Percentiles rank a stretch among this genome's conserved stretches.
These are phyloP conservation scores for Agrypnia vestita DNA, from an alignment of 1,140 invertebrate species.

Conservation along the genomic window DNA sequence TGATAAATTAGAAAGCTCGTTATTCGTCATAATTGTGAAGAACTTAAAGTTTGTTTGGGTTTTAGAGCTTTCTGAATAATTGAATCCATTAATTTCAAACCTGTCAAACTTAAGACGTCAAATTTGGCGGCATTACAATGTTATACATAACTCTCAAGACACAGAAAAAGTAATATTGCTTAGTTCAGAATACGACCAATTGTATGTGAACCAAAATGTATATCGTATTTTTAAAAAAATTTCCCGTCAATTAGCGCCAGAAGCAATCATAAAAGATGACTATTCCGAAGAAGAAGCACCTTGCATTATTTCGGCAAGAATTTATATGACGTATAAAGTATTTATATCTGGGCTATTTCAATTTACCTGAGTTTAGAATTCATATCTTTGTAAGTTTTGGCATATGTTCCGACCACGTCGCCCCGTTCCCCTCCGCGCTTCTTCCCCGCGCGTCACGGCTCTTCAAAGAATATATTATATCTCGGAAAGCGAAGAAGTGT, in stretches of 20 bases:
- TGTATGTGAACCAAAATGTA: too few relatives aligned
- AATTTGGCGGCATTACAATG: too few relatives aligned
- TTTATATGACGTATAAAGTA: constrained; percentile 31
- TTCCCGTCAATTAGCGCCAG: neutral
- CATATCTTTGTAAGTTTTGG: constrained; percentile 34
- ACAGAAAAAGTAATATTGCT: too few relatives aligned
- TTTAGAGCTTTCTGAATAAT: too few relatives aligned
- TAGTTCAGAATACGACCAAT: too few relatives aligned
- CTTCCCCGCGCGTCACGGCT: neutral
- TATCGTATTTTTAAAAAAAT: too few relatives aligned
- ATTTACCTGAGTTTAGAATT: constrained; percentile 42
- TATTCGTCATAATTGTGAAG: too few relatives aligned
- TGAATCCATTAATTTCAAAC: too few relatives aligned
- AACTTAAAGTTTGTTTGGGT: too few relatives aligned
- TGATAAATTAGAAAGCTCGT: too few relatives aligned
- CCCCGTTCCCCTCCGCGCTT: neutral
- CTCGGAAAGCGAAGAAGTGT: constrained; percentile 4
- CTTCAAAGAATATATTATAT: constrained; percentile 28
- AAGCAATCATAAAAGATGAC: constrained; percentile 10
- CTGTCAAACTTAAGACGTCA: too few relatives aligned
- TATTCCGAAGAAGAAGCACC: constrained; percentile 4
- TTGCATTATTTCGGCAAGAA: constrained; percentile 35
- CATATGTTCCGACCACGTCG: constrained; percentile 35
- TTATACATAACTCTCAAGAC: too few relatives aligned
- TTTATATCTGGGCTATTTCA: constrained; percentile 43